Evolutionary conservation across 2,888 invertebrate genomes (phyloP), one percentile per base, ranked within the genome.

Genomic region (Diogma glabrata): DNA sequence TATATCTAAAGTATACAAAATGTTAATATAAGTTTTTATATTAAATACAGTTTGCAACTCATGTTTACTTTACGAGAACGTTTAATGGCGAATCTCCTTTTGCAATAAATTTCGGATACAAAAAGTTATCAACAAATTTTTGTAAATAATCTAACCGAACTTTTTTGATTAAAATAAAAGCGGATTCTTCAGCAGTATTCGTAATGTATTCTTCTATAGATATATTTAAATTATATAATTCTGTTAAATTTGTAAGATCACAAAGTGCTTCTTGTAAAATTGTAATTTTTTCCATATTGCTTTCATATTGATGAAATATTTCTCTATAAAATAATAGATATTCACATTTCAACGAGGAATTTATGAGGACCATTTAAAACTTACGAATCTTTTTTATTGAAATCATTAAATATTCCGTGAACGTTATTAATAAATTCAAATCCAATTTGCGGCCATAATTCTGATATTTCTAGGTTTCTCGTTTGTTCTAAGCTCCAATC

Each of bases 381-480:
- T 59, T 56, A 68, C 62, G 65, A 63, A 53, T 64, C 64, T n/a
- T 67, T 59, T 52, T 67, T 67, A 45, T 64, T 57, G 40, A 65
- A 58, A 53, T 67, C 66, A 51, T 66, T 64, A 49, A 66, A 69
- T 14, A 69, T 67, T 20, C 62, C 62, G 4, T 62, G 53, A 9
- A 69, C 63, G 59, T 67, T 66, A 3, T 63, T 64, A 0, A 63
- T 58, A 55, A 70, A 70, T 53, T 70, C 69, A n/a, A 69, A 53
- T 2, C 69, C 70, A 54, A 70, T 66, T 28, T 67, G 66, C 4
- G 70, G 70, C 69, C 70, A 70, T 56, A 64, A 61, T 10, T 64
- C 61, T 4, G 64, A 62, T 47, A 61, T 66, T 57, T 70, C 69
- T 16, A 71, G 54, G 8, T 64, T 62, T 17, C 64, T 60, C 2